Conservation (phyloP, 2,113 vertebrate species). For the Panthera tigris region DNA sequence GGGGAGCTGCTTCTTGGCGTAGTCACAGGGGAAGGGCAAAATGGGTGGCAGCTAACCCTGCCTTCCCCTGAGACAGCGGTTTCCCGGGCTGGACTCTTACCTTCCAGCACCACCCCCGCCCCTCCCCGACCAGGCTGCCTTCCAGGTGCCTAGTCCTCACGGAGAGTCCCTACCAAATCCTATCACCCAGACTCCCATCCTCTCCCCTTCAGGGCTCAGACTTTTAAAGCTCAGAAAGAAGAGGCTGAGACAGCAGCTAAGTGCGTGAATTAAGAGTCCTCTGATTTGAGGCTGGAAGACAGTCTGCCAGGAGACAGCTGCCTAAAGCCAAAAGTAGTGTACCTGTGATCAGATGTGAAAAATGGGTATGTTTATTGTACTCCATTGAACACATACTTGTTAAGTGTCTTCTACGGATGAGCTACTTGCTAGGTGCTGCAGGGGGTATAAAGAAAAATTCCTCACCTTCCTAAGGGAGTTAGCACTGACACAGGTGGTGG, state of each 20-base stretch:
- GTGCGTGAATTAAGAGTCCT: neutral
- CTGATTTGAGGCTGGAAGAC: neutral
- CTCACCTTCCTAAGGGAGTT: neutral
- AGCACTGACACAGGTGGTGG: neutral
- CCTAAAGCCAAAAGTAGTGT: neutral
- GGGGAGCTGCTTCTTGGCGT: neutral
- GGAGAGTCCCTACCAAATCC: neutral
- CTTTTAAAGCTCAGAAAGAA: slow-evolving; percentile 20
- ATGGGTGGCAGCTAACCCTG: neutral
- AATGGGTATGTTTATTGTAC: neutral
- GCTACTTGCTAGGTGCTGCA: neutral
- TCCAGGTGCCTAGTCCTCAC: neutral
- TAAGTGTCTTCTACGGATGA: slow-evolving; percentile 24
- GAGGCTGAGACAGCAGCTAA: neutral
- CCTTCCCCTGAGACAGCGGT: neutral
- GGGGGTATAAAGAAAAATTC: neutral
- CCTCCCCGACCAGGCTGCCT: neutral
- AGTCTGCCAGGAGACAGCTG: neutral
- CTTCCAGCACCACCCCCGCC: neutral
- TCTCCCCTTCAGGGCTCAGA: neutral
- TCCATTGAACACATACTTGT: neutral
- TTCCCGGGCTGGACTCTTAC: neutral
- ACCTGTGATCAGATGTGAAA: neutral
- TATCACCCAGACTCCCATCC: neutral
- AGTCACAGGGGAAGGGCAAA: neutral